Evolutionary conservation across 1,140 invertebrate genomes (phyloP).

Genomic region (Ceratosolen solmsi): DNA sequence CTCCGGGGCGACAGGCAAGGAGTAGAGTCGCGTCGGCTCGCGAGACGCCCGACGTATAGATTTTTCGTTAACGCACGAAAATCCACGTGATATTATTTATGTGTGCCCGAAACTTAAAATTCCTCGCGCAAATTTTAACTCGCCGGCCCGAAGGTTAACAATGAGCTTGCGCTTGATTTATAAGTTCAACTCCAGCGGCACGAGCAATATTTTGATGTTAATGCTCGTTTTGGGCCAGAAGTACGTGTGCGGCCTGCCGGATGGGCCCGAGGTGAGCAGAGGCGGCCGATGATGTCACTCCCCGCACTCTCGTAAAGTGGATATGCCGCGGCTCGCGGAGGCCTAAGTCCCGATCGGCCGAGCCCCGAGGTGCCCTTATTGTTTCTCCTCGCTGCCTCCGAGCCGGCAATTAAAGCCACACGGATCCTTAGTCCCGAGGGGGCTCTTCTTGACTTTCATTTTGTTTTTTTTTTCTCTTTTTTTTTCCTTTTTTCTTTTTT

Average conservation of each 20-base stretch:
- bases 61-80: slow-evolving; percentile 29
- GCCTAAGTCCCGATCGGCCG: background rate
- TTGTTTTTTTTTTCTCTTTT: too few species aligned
- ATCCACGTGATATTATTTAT: slow-evolving; percentile 48
- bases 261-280: slow-evolving; percentile 64
- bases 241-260: slow-evolving; percentile 65
- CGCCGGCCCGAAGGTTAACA: slow-evolving; percentile 53
- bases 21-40: background rate
- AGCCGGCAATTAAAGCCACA: background rate
- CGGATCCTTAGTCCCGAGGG: too few species aligned
- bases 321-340: background rate
- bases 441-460: too few species aligned
- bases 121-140: slow-evolving; percentile 44
- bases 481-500: too few species aligned
- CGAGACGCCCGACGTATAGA: slow-evolving; percentile 25
- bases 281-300: slow-evolving; percentile 70
- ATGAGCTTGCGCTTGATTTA: slow-evolving; percentile 62
- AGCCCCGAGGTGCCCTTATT: background rate
- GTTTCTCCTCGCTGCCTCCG: too few species aligned
- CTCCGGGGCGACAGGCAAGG: slow-evolving; percentile 12
- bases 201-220: slow-evolving; percentile 66
- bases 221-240: slow-evolving; percentile 61
- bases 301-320: background rate
- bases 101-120: slow-evolving; percentile 45
- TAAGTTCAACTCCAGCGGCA: slow-evolving; percentile 62